Conservation (phyloP, 2,888 invertebrate genomes). For the Drymonia ruficornis region DNA sequence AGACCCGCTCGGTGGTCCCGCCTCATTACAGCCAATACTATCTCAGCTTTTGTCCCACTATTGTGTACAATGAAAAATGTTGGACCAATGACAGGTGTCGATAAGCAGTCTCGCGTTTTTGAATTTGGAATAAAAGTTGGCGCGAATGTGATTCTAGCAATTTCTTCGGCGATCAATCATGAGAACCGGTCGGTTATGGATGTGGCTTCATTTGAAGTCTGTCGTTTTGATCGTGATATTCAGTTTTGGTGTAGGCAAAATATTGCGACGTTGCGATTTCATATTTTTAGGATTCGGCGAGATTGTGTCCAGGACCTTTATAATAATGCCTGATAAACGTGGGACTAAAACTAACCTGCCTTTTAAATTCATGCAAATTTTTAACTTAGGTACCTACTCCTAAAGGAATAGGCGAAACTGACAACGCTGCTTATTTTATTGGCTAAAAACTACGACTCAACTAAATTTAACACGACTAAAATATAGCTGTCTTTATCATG, state of each 20-base stretch:
- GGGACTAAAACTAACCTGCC: too few relatives aligned
- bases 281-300: constrained; percentile 15
- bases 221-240: constrained; percentile 55
- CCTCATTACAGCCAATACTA: constrained; percentile 74
- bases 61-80: constrained; percentile 80
- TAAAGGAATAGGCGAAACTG: too few relatives aligned
- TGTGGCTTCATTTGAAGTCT: constrained; percentile 49
- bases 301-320: neutral
- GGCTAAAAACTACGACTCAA: too few relatives aligned
- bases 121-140: constrained; percentile 43
- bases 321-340: too few relatives aligned
- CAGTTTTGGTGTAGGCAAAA: constrained; percentile 27
- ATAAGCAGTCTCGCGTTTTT: constrained; percentile 57
- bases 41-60: constrained; percentile 59
- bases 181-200: constrained; percentile 55
- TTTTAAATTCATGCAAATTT: too few relatives aligned
- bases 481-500: too few relatives aligned
- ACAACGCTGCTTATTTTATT: too few relatives aligned
- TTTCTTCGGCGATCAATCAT: constrained; percentile 69
- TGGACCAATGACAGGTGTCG: constrained; percentile 75
- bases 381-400: too few relatives aligned
- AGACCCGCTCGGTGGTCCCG: constrained; percentile 74
- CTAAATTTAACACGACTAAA: too few relatives aligned
- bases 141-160: constrained; percentile 60
- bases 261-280: constrained; percentile 24